phyloP scores from a whole-genome alignment of 2,113 vertebrate genomes.

The Tupaia tana region DNA sequence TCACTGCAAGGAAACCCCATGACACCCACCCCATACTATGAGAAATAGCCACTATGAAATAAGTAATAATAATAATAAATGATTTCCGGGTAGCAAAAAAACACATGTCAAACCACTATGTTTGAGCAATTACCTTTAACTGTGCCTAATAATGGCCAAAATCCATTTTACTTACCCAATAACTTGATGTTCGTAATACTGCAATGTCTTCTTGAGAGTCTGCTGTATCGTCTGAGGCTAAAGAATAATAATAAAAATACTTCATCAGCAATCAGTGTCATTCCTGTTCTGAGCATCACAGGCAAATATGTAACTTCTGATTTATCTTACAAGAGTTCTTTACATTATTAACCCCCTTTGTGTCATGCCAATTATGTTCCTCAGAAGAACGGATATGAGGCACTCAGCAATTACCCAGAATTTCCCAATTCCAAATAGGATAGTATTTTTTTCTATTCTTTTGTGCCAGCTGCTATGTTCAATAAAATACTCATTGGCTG shows the following conservation, averaged over 20 bases:
- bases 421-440: conserved; percentile 62
- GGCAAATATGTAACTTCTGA: conserved; percentile 22
- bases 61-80: not conserved
- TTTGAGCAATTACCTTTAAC: conserved; percentile 59
- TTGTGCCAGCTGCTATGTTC: conserved; percentile 42
- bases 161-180: conserved; percentile 90
- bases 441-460: conserved; percentile 56
- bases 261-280: conserved; percentile 69
- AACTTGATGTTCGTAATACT: conserved; percentile 94
- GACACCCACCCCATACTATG: too few species aligned
- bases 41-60: not conserved
- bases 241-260: conserved; percentile 79
- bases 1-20: not conserved
- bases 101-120: not conserved
- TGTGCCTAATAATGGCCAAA: conserved; percentile 28
- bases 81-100: conserved; percentile 42
- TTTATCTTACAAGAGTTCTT: conserved; percentile 57
- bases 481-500: not conserved
- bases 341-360: conserved; percentile 69
- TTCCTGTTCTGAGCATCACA: conserved; percentile 26
- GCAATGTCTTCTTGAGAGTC: conserved; percentile 95
- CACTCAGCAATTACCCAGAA: conserved; percentile 50
- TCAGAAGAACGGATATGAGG: conserved; percentile 45
- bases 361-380: conserved; percentile 51
- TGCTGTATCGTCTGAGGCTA: conserved; percentile 96